Evolutionary conservation across 2,113 vertebrate genomes (phyloP).

Genomic region (Ciconia maguari): DNA sequence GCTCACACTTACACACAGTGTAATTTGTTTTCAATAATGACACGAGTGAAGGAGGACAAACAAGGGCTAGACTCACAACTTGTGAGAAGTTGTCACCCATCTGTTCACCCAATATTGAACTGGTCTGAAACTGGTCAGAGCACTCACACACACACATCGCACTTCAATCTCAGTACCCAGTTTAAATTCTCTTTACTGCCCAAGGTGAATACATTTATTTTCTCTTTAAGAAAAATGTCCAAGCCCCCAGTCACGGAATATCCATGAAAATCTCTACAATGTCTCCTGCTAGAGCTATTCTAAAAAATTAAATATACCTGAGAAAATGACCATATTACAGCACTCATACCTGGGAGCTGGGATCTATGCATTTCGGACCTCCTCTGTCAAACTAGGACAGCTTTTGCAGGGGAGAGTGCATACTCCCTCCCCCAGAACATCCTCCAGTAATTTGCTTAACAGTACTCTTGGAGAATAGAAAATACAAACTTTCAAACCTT

Average conservation of each 20-base stretch:
- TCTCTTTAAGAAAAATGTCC: background rate
- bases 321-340: background rate
- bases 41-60: background rate
- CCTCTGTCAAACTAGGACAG: background rate
- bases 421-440: background rate
- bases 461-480: background rate
- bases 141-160: fast-evolving
- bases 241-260: background rate
- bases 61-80: background rate
- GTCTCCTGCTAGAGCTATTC: background rate
- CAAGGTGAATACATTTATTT: background rate
- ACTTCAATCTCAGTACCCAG: background rate
- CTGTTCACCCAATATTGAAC: background rate
- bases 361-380: background rate
- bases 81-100: background rate
- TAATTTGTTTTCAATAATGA: background rate
- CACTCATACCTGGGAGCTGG: background rate
- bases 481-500: background rate
- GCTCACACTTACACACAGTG: background rate
- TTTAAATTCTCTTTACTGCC: background rate
- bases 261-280: background rate
- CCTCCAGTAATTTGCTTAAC: background rate
- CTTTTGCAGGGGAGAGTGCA: background rate
- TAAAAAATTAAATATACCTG: background rate
- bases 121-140: background rate